Conservation (phyloP, 2,113 vertebrate species). For the Chaenogobius annularis region DNA sequence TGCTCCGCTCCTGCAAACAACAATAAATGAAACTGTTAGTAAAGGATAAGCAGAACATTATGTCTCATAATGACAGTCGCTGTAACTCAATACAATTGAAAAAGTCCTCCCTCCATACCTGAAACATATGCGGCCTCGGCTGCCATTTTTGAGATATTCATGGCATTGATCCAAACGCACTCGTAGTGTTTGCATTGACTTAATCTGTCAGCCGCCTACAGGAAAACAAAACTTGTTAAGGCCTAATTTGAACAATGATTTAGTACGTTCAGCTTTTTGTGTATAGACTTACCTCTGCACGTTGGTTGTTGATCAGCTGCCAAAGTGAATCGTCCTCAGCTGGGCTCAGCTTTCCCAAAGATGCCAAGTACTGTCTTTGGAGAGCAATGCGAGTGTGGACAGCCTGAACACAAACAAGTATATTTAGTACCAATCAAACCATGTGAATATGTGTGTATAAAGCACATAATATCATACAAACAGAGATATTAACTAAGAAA, state of each 20-base stretch:
- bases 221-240: conserved; percentile 8
- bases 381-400: conserved; percentile 75
- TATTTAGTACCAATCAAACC: background rate
- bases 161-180: conserved; percentile 70
- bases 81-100: background rate
- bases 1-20: conserved; percentile 84
- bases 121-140: conserved; percentile 71
- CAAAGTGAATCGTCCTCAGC: conserved; percentile 72
- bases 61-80: background rate
- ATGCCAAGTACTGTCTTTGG: conserved; percentile 72
- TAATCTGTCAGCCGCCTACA: conserved; percentile 70
- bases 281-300: conserved; percentile 65
- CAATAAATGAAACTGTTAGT: conserved; percentile 6
- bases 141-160: conserved; percentile 75
- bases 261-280: background rate
- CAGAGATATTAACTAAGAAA: background rate
- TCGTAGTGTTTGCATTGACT: conserved; percentile 74
- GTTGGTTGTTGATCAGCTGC: conserved; percentile 72
- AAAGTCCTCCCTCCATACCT: conserved; percentile 49
- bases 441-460: background rate
- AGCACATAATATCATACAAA: background rate
- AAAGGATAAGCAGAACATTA: background rate
- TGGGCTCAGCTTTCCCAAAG: conserved; percentile 71
- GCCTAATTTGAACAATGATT: background rate
- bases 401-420: conserved; percentile 58